Base-by-base conservation (phyloP, 2,113 vertebrate genomes). In the Pongo pygmaeus region DNA sequence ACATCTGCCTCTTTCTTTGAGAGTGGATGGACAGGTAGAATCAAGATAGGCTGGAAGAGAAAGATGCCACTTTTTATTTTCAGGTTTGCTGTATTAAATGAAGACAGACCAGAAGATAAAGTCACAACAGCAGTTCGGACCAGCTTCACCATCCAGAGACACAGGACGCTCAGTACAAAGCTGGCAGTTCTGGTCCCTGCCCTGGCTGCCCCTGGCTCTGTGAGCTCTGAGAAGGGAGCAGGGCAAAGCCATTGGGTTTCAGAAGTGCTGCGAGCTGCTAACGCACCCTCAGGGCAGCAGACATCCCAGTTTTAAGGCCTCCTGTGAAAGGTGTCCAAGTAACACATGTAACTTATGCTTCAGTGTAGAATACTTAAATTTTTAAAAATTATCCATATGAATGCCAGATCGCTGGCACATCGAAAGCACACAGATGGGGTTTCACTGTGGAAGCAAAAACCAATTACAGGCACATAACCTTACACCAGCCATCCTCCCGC, bases 131-230 rank as follows among this genome's bases (percentile, higher is more conserved):
- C 0, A 10, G 32, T 46, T 70, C n/a, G 72, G n/a, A n/a, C 14
- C 22, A 0, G 4, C 14, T 35, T 5, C 52, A 5, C 10, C 78
- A 46, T 9, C 16, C 7, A n/a, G 74, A 77, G 57, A 27, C 11
- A 6, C 10, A 8, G 22, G 0, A 7, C 2, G 14, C 8, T 35
- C 59, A 1, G n/a, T 3, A 0, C 5, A 43, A 8, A 3, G 48
- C 22, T 2, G 1, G 32, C 1, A 0, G 48, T 23, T 61, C 55
- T 0, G 2, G 27, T 9, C 27, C 78, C 46, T 35, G 16, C 12
- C 7, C 69, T 38, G 32, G 40, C 5, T 18, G 27, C 14, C 8
- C 11, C 79, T 16, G 17, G 40, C 25, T 72, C 83, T 12, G 0
- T 25, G 35, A 55, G 67, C 25, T 87, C 46, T 0, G 0, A 72